phyloP scores from a whole-genome alignment of 2,113 vertebrate species.

The Castor canadensis region DNA sequence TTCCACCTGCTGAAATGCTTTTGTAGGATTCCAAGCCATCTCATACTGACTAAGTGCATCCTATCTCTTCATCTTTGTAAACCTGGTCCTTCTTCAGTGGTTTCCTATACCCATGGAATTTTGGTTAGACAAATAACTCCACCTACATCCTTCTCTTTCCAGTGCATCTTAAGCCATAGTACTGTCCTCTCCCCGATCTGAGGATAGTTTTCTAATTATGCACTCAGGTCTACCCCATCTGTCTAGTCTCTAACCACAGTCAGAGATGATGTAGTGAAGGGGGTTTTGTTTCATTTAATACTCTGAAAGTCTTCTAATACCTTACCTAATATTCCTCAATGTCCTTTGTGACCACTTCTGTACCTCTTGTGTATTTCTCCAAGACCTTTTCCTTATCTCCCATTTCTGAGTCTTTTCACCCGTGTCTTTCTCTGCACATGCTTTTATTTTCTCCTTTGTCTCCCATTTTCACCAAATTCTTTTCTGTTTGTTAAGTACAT shows the following conservation, averaged over 20 bases:
- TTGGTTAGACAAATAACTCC: not conserved
- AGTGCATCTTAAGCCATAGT: fast-evolving
- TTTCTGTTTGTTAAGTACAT: not conserved
- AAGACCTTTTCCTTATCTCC: not conserved
- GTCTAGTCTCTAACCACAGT: not conserved
- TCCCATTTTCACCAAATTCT: not conserved
- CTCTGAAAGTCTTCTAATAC: not conserved
- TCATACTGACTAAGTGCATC: not conserved
- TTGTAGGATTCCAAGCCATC: not conserved
- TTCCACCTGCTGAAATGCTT: not conserved
- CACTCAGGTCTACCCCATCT: not conserved
- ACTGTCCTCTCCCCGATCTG: not conserved
- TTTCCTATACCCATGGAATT: not conserved
- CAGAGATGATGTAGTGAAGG: not conserved
- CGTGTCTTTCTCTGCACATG: not conserved
- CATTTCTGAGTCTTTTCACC: not conserved
- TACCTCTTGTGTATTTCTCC: not conserved
- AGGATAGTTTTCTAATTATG: not conserved
- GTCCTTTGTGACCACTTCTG: no score
- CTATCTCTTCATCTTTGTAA: not conserved
- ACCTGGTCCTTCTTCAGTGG: not conserved
- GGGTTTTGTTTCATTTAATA: not conserved
- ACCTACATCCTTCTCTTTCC: not conserved
- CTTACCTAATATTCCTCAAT: not conserved
- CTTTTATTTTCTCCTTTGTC: not conserved